Percentiles rank a stretch among this genome's conserved stretches.
Conservation (phyloP, 2,797 vertebrate genomes). For the Echiichthys vipera region DNA sequence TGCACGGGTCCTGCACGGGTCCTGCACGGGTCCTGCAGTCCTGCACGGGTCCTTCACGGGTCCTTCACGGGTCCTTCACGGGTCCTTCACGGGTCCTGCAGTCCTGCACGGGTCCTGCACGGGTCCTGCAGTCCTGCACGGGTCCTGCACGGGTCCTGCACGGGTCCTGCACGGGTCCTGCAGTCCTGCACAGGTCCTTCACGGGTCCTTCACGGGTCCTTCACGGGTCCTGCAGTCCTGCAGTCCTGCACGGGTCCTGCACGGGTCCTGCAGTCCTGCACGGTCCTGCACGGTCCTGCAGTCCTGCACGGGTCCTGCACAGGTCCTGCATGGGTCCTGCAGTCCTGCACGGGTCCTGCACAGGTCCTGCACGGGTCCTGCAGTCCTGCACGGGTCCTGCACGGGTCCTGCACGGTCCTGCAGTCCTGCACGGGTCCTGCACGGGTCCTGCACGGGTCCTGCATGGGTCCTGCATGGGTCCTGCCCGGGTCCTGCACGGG, state of each 20-base stretch:
- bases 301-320: slow-evolving; percentile 58
- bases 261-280: slow-evolving; percentile 51
- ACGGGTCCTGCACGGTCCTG: slow-evolving; percentile 51
- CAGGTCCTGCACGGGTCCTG: slow-evolving; percentile 58
- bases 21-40: slow-evolving; percentile 56
- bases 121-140: no score
- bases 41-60: no score
- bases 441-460: slow-evolving; percentile 60
- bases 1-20: slow-evolving; percentile 59
- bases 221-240: slow-evolving; percentile 50
- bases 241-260: no score
- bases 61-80: slow-evolving; percentile 58
- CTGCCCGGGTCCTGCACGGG: slow-evolving; percentile 54
- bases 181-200: no score
- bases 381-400: no score
- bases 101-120: slow-evolving; percentile 65
- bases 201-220: slow-evolving; percentile 60
- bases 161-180: slow-evolving; percentile 58
- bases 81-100: slow-evolving; percentile 59
- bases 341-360: slow-evolving; percentile 58
- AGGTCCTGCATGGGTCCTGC: slow-evolving; percentile 59
- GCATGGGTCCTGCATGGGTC: slow-evolving; percentile 59
- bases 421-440: no score
- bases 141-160: slow-evolving; percentile 59
- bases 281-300: no score